Conservation (phyloP, 2,797 vertebrate species). For the Alauda arvensis region DNA sequence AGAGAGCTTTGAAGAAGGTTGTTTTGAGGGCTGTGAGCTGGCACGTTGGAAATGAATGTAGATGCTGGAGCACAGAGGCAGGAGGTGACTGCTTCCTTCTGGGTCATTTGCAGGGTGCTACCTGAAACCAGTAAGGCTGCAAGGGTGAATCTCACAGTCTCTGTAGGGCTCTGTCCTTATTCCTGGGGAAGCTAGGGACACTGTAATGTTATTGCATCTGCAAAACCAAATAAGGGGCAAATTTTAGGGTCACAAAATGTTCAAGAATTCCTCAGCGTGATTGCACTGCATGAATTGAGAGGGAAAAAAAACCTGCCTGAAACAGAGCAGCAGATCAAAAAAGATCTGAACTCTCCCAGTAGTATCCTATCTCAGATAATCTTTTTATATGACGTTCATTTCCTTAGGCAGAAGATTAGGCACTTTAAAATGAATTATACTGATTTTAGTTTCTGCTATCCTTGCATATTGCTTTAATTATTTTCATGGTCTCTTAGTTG, state of each 20-base stretch:
- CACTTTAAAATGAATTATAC: conserved; percentile 8
- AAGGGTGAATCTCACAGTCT: neutral
- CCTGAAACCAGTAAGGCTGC: neutral
- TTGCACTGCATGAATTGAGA: neutral
- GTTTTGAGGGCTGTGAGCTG: neutral
- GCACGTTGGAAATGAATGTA: neutral
- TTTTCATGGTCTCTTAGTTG: neutral
- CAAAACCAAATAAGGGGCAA: neutral
- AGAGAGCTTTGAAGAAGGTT: neutral
- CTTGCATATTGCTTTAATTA: neutral
- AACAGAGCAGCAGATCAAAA: conserved; percentile 5
- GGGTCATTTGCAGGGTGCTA: neutral
- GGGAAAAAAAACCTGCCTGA: neutral
- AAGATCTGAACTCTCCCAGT: neutral
- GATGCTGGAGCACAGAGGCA: neutral
- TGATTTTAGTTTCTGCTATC: conserved; percentile 14
- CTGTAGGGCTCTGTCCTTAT: neutral
- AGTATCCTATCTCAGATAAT: conserved; percentile 14
- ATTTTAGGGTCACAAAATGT: neutral
- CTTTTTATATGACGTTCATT: conserved; percentile 8
- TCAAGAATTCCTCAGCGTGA: neutral
- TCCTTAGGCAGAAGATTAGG: conserved; percentile 11
- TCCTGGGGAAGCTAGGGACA: neutral
- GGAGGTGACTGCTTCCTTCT: neutral
- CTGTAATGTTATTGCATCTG: neutral